Base-by-base conservation (phyloP, 1,140 invertebrate genomes). In the Zaprionus ornatus region DNA sequence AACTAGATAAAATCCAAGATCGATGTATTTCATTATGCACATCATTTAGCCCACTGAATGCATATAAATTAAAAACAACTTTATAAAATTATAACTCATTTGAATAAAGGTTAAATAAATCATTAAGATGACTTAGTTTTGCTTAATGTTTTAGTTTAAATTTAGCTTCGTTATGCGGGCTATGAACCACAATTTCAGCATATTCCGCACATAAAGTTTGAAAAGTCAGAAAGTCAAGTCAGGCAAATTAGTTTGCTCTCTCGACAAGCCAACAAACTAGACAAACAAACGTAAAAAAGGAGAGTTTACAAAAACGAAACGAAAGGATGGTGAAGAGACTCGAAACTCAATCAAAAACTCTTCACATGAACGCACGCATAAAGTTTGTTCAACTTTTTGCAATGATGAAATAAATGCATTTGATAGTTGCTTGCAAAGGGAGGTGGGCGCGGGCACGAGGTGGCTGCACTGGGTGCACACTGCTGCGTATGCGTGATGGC, bases 301-400 rank as follows among this genome's bases (percentile, higher is more conserved):
- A 21, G n/a, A n/a, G 40, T 9, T 42, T 50, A n/a, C 29, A 54
- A 70, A 35, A 63, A 60, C 52, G 65, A 66, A 60, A 57, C 64
- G 64, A 48, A 66, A 52, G 78, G 19, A 50, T 50, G 45, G 29
- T 10, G 29, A 32, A 32, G 45, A 23, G 45, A 77, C 77, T 66
- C 68, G 48, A 84, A 84, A 86, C 82, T 87, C 72, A 87, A 86
- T 86, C 82, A 82, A 79, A 86, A 86, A 86, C 82, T 86, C 83
- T 79, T 82, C 68, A 82, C 67, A 82, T 71, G 29, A 19, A 40
- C 13, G 9, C 62, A 62, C 42, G 23, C 25, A 71, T 32, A 69
- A 74, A 70, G 66, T 70, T 74, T 55, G 66, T 52, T 57, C 25
- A 79, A 72, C 80, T 87, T 79, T 82, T 73, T 71, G 68, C 61